A percentile compares a stretch with the other conserved stretches of the same genome.
phyloP scores from a whole-genome alignment of 1,140 invertebrate genomes.

The Caenorhabditis inopinata region DNA sequence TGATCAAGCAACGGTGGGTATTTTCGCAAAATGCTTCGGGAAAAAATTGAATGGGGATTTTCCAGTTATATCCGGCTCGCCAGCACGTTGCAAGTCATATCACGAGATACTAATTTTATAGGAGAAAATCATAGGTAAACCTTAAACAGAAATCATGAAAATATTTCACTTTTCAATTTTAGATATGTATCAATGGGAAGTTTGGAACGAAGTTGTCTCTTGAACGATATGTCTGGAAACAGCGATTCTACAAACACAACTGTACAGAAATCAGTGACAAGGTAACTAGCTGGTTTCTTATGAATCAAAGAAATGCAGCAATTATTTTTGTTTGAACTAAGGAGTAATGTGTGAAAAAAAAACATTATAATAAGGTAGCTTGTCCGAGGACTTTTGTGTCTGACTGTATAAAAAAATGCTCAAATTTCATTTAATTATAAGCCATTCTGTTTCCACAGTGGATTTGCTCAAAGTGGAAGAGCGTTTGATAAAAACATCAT shows the following conservation, averaged over 20 bases:
- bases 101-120: background rate
- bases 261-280: background rate
- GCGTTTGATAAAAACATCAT: too few species aligned
- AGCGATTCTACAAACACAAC: background rate
- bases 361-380: too few species aligned
- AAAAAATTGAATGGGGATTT: background rate
- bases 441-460: too few species aligned
- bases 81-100: conserved; percentile 12
- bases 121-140: background rate
- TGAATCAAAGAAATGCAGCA: too few species aligned
- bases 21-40: background rate
- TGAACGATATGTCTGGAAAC: conserved; percentile 25
- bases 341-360: too few species aligned
- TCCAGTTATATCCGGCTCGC: background rate
- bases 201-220: background rate
- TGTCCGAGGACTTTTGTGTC: too few species aligned
- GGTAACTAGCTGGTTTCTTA: background rate
- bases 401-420: too few species aligned
- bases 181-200: conserved; percentile 15
- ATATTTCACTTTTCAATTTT: background rate
- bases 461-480: too few species aligned
- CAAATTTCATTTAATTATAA: too few species aligned
- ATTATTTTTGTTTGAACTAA: too few species aligned
- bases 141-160: too few species aligned
- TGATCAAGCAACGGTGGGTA: background rate